Conservation (phyloP, 2,113 vertebrate genomes). For the Hystrix cristata region DNA sequence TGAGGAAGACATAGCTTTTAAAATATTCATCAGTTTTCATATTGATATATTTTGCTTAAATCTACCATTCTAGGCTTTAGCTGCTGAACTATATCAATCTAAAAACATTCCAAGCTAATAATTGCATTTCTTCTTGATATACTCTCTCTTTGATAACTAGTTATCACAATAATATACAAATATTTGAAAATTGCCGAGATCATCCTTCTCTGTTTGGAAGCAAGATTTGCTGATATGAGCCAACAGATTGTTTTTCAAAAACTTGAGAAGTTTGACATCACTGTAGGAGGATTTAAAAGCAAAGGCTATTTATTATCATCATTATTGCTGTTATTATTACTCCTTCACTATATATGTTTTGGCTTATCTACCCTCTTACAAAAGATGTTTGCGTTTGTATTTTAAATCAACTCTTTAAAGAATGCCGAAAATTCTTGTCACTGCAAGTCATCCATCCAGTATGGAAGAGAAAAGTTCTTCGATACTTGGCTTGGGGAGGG, state of each 20-base stretch:
- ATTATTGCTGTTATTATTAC: neutral
- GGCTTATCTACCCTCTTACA: neutral
- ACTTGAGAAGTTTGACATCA: neutral
- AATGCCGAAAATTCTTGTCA: neutral
- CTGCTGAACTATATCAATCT: neutral
- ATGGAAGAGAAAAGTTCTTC: neutral
- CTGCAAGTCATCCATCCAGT: neutral
- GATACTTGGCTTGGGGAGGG: neutral
- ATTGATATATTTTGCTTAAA: constrained; percentile 10
- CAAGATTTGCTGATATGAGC: constrained; percentile 20
- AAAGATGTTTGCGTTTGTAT: constrained; percentile 39
- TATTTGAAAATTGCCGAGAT: constrained; percentile 28
- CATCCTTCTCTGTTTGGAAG: neutral
- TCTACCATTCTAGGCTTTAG: neutral
- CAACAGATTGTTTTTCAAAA: constrained; percentile 39
- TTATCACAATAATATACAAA: constrained; percentile 7
- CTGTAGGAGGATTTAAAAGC: neutral
- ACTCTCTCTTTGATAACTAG: neutral
- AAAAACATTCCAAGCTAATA: constrained; percentile 4
- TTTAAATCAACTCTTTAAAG: constrained; percentile 1
- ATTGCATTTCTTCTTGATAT: constrained; percentile 34
- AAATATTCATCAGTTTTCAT: constrained; percentile 35
- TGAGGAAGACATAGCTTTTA: neutral
- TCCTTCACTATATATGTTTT: constrained; percentile 25
- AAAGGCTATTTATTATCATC: neutral